Percentiles rank a stretch among this genome's conserved stretches.
These are phyloP conservation scores for Squalus acanthias DNA, from an alignment of 2,797 vertebrate species.

Conservation along the genomic window DNA sequence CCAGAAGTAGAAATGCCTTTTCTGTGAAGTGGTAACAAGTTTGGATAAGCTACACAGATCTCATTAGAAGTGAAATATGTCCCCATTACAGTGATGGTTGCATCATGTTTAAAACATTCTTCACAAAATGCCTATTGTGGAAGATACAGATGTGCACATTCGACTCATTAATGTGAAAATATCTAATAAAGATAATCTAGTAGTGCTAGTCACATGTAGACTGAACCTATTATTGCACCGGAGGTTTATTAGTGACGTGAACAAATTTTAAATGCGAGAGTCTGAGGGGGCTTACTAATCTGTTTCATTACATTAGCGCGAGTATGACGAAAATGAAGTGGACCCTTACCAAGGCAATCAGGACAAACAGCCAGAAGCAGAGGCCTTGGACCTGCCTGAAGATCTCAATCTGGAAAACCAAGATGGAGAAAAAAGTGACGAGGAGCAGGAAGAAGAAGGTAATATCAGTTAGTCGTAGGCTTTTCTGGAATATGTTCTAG, in stretches of 20 bases:
- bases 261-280: background rate
- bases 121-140: background rate
- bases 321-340: slow-evolving; percentile 89
- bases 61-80: background rate
- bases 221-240: background rate
- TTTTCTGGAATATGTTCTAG: background rate
- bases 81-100: background rate
- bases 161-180: background rate
- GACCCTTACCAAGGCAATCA: slow-evolving; percentile 87
- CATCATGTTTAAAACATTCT: background rate
- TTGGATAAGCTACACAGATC: background rate
- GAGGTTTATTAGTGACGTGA: background rate
- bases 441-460: slow-evolving; percentile 63
- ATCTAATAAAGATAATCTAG: background rate
- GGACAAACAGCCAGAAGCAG: slow-evolving; percentile 70
- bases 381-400: slow-evolving; percentile 83
- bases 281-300: background rate
- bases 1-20: background rate
- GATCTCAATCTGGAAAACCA: slow-evolving; percentile 80
- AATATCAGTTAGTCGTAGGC: background rate
- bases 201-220: background rate
- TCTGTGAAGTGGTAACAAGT: background rate
- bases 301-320: slow-evolving; percentile 61
- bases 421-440: slow-evolving; percentile 58
- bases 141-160: background rate